phyloP scores from a whole-genome alignment of 1,140 invertebrate genomes.

The Semibalanus balanoides region DNA sequence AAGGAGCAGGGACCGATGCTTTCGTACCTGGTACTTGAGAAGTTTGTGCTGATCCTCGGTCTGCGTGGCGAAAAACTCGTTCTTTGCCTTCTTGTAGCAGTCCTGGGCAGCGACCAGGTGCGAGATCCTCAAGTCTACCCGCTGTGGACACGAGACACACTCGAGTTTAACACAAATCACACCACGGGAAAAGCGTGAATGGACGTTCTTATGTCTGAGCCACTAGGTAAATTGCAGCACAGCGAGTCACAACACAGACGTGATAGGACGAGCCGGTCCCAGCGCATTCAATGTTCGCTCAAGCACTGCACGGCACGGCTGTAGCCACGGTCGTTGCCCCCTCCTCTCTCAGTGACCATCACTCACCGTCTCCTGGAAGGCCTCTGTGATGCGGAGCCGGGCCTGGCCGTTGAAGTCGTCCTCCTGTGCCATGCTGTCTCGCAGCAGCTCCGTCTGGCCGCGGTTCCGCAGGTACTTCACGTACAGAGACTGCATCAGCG shows the following conservation, averaged over 20 bases:
- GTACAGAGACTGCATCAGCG: not conserved
- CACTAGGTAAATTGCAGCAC: too few species aligned
- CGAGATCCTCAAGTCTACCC: not conserved
- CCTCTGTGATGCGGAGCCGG: not conserved
- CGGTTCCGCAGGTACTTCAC: not conserved
- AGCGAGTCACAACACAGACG: too few species aligned
- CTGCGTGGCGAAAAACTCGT: not conserved
- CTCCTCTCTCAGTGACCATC: too few species aligned
- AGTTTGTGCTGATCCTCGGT: not conserved
- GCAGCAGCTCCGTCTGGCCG: not conserved
- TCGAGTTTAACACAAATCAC: too few species aligned
- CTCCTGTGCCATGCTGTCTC: not conserved
- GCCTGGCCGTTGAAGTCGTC: not conserved
- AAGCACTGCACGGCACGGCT: too few species aligned
- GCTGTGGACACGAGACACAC: not conserved
- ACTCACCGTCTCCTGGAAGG: not conserved
- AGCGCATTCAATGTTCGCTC: too few species aligned
- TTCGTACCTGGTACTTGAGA: not conserved
- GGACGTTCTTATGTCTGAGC: too few species aligned
- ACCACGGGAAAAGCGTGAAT: too few species aligned
- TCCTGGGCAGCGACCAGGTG: not conserved
- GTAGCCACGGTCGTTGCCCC: too few species aligned
- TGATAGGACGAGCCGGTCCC: too few species aligned
- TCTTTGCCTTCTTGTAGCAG: not conserved
- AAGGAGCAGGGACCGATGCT: too few species aligned